Base-by-base conservation (phyloP, 23 tunicate genomes). In the Trididemnum clinides region DNA sequence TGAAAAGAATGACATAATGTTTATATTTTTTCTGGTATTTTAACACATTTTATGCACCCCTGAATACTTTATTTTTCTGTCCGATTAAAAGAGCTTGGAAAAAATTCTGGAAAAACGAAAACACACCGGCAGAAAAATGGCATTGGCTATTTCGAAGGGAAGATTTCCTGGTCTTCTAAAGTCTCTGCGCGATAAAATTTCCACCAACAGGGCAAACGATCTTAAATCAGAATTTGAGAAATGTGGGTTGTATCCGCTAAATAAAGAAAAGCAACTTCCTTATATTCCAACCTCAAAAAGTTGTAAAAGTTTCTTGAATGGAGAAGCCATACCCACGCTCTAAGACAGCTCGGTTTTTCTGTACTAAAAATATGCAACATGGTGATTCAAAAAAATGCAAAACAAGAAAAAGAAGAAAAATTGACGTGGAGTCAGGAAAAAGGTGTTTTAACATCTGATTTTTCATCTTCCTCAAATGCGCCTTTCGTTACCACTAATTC, bases 401-500 rank as follows among this genome's bases (percentile, higher is more conserved):
- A 62, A 6, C 6, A 19, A 6, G 27, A 21, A 62, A 21, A 62
- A 18, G 27, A 62, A 62, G 21, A 21, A 62, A 62, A 26, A 19
- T 62, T 19, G 27, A 62, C 23, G 69, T 62, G 69, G 69, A 62
- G 69, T 26, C 69, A 21, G 69, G 69, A 62, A 62, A 62, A 26
- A 62, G n/a, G 69, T 62, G 69, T 62, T 18, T 22, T 22, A 15
- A 15, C 21, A 6, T 19, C 69, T 18, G 69, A 62, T 62, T 62
- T 62, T 62, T 21, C 27, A 62, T 62, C 69, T 4, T 12, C 69
- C 27, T 26, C 69, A 62, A 12, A 22, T 4, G 21, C 69, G 4
- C 21, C 69, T 12, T 22, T 19, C 21, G 18, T 62, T 22, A 18
- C 23, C 6, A 18, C 23, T 12, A 21, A 4, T 6, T 4, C 69